phyloP scores from a whole-genome alignment of 2,113 vertebrate genomes.

The Carassius gibelio region DNA sequence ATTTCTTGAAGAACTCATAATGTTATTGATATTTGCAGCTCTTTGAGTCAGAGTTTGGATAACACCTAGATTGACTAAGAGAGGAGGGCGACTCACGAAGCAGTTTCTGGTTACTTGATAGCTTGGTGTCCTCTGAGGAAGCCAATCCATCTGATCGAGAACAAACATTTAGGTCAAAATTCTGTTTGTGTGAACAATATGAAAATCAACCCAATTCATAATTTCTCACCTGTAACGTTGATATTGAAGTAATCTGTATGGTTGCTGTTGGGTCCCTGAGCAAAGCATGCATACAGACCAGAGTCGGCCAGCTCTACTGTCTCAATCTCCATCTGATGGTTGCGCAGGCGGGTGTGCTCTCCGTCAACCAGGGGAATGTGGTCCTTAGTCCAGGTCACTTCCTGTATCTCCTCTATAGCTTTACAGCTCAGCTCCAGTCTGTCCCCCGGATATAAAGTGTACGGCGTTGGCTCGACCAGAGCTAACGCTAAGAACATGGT shows the following conservation, averaged over 20 bases:
- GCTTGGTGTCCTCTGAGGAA: constrained; percentile 88
- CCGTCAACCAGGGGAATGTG: constrained; percentile 23
- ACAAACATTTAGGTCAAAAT: neutral
- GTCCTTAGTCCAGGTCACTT: constrained; percentile 57
- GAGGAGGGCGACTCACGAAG: constrained; percentile 65
- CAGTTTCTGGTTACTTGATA: constrained; percentile 73
- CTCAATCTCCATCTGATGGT: constrained; percentile 89
- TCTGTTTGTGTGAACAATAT: neutral
- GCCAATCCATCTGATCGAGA: constrained; percentile 77
- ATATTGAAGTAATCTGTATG: constrained; percentile 43
- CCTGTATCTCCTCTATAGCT: constrained; percentile 63
- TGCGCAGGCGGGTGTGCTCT: constrained; percentile 77
- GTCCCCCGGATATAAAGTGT: constrained; percentile 82
- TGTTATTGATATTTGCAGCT: neutral
- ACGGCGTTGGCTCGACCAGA: constrained; percentile 78
- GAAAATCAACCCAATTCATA: neutral
- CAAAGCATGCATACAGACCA: constrained; percentile 52
- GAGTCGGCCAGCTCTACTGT: constrained; percentile 75
- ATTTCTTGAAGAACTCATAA: neutral
- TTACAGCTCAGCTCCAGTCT: constrained; percentile 86
- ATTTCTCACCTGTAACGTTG: constrained; percentile 69
- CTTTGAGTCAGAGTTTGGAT: neutral
- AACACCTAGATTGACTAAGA: neutral
- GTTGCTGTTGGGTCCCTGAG: constrained; percentile 41
- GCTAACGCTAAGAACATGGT: constrained; percentile 63